Base-by-base conservation (phyloP, 2,888 invertebrate genomes). In the Drosophila limbata region DNA sequence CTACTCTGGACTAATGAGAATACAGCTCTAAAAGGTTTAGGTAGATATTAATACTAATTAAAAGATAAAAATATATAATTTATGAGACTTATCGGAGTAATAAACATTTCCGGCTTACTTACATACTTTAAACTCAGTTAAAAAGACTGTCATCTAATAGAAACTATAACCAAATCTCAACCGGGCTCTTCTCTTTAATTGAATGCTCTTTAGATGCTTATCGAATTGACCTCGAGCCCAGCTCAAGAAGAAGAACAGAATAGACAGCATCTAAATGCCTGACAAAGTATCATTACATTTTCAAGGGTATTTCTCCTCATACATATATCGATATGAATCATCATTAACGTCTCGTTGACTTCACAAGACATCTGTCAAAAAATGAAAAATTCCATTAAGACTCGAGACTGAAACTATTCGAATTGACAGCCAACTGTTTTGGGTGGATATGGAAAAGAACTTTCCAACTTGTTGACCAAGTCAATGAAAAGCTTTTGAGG, bases 391-490 rank as follows among this genome's bases (percentile, higher is more conserved):
- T 63, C 59, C 61, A 78, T 44, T 52, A 61, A 17, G 73, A 62
- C 61, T 66, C 51, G 44, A 55, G 50, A n/a, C 35, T 33, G 19
- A 37, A 59, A 50, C 59, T 75, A 42, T 55, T 48, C 28, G 5
- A 37, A 50, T 42, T 69, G 64, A 63, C 57, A 68, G 64, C 52
- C 60, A 68, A 56, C 55, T 53, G 59, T 61, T 66, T 55, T 31
- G 35, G 15, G 21, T 45, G 37, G 11, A 44, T 39, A 39, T 28
- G 39, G 37, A 31, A 60, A 65, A 84, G 84, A 84, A 84, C 84
- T 84, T 89, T 84, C 84, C 72, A 84, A 89, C 84, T 69, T 72
- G 84, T 89, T 84, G 75, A 44, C 55, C 59, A 19, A 45, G 45
- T 44, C 57, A 70, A 66, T 56, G 60, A 79, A 74, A 78, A 77